Base-by-base conservation (phyloP, 2,113 vertebrate genomes). In the Clarias gariepinus region DNA sequence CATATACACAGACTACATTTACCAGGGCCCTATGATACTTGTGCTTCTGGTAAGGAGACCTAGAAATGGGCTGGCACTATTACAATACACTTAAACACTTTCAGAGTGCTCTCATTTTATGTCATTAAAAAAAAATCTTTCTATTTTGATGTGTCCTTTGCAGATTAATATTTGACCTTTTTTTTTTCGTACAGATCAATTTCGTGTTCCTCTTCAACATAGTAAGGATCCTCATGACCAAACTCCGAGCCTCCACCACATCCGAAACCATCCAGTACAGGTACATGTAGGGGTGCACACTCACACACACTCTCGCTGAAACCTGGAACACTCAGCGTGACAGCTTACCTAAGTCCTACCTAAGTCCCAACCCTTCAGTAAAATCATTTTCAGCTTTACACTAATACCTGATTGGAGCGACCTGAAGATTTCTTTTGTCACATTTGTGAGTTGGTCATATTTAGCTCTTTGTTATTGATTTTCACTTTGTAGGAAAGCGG, bases 1-100 rank as follows among this genome's bases (percentile, higher is more conserved):
- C 16, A 95, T 98, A 10, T 99, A 98, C 86, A 99, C 97, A 0
- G 98, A 99, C 91, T 99, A 99, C 92, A 99, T 99, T 93, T 99
- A 99, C 93, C 98, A 99, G 91, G 98, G 98, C 0, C 98, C 98
- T 71, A 98, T 99, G 96, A 99, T 99, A 83, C 93, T 99, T 23
- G 98, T 99, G 88, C 93, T 99, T n/a, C 94, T 99, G 98, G 98
- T 99, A 92, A 97, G 97, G 12, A 81, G 5, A 36, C 33, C n/a
- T 47, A 47, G 47, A 47, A 8, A 25, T 61, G 60, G 60, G 7
- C 21, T 61, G 60, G 10, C 21, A 25, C 21, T 23, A 23, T 25
- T 9, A 9, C 60, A 61, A 6, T 61, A 4, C 21, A 5, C 21
- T 61, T 61, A 18, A 58, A 58, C 1, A 19, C 57, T 58, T 58